Base-by-base conservation (phyloP, 2,888 invertebrate species). In the Cataglyphis cursor region DNA sequence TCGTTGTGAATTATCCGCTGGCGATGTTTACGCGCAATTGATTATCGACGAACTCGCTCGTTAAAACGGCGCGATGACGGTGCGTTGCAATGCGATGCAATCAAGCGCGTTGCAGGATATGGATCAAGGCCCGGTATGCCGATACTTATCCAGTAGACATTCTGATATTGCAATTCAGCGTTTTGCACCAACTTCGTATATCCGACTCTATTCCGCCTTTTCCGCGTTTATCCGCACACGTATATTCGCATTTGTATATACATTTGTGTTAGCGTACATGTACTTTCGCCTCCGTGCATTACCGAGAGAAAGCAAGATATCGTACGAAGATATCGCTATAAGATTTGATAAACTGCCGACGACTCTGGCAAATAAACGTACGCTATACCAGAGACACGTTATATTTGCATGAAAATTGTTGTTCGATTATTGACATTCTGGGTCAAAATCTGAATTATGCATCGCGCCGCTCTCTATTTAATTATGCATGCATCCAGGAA, bases 121-220 rank as follows among this genome's bases (percentile, higher is more conserved):
- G 90, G 93, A 93, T 93, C 93, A 93, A 93, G 93, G 92, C 93
- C 86, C 88, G 59, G 59, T 68, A 82, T 83, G 87, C 88, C 91
- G 91, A 92, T 92, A 91, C 91, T 91, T 91, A 91, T 86, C 84
- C 88, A 87, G 87, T 89, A 90, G 88, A 85, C 92, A 93, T 92
- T 91, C 91, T 91, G 85, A 91, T 93, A 93, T 91, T 91, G 92
- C 92, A 92, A 92, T 87, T 92, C 92, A 90, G 92, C 92, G 87
- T 90, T 92, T 90, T 87, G 83, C 86, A 78, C 83, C 82, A 8
- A 48, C 48, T 83, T 72, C 21, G 41, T 73, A 62, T 78, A 51
- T 51, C 51, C 61, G 64, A 72, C 72, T 62, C 78, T 48, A 28
- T 28, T 65, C 65, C 15, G 57, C 35, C 44, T 82, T 64, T 76